Base-by-base conservation (phyloP, 1,140 invertebrate genomes). In the Drosophila subobscura region DNA sequence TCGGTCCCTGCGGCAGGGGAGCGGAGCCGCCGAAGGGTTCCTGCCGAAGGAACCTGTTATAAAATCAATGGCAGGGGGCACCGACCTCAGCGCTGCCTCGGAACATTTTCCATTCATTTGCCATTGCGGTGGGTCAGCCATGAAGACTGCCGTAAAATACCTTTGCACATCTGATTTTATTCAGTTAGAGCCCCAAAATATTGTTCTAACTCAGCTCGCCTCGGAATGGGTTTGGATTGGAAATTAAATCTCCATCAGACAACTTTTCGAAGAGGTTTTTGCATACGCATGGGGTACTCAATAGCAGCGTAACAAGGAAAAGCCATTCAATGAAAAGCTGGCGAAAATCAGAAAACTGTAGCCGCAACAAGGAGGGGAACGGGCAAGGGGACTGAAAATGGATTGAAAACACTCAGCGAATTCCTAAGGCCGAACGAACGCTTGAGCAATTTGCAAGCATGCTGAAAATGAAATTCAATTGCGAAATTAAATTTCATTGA, bases 381-480 rank as follows among this genome's bases (percentile, higher is more conserved):
- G 29, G 46, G 49, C 40, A 57, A 51, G 60, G 54, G 60, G 63
- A 65, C 46, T 12, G 58, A 22, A 46, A 50, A 49, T 37, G 23
- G 27, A 40, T 7, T 29, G 56, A 20, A 65, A 58, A 41, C 46
- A 51, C 46, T 44, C 46, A 47, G 33, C 16, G 51, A 65, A 47
- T 56, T 41, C 59, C 63, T 53, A 73, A 86, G 64, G 53, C 37
- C 77, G 16, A 66, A 84, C 76, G 16, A 65, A 84, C 81, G 80
- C 52, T 84, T 67, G 81, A 85, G 63, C 64, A 85, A 79, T 66
- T 76, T 56, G 65, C 54, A 60, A 71, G 57, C 72, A 79, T 60
- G 79, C 71, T 74, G 59, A 56, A 74, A 74, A 64, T 65, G 70
- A 74, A 74, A 65, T 74, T 74, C 71, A 74, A 65, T 73, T 73